Evolutionary conservation across 1,140 invertebrate species (phyloP), one percentile per base, ranked within the genome.

Genomic region (Campoletis sonorensis): DNA sequence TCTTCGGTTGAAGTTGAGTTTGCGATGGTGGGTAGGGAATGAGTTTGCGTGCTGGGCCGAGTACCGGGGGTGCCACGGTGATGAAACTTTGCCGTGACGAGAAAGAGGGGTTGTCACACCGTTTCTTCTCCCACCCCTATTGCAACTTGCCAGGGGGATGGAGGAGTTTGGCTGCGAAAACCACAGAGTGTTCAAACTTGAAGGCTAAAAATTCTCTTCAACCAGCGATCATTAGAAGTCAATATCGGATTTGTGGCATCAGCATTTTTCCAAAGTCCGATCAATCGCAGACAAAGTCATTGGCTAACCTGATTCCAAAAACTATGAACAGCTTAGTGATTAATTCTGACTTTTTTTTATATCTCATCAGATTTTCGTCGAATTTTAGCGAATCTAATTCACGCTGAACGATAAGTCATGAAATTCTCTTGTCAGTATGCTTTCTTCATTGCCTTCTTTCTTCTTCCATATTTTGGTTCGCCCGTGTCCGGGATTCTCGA

Each of bases 61-160:
- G n/a, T 27, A 13, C 21, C 3, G 61, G 3, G 23, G 45, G 21
- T 45, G 40, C 85, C 86, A 81, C 87, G 87, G 86, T 90, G 90
- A 92, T 91, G 90, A 91, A 92, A 92, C 90, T 92, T 92, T 92
- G 83, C 89, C 88, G 88, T 91, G 90, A 91, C 90, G 88, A 91
- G 89, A 91, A 87, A 89, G 88, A 89, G 88, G 89, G 87, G 87
- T 91, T 92, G 89, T 90, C 90, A 90, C 90, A 86, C 87, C 88
- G 88, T 89, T 89, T 87, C 87, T 87, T 84, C 83, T 84, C 83
- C 83, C 85, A 84, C 79, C 75, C 84, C 78, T 84, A 10, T 79
- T 30, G 27, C 15, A 18, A 18, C 16, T 54, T 54, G 51, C 18
- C n/a, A 58, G 23, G 15, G 18, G 2, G 30, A 33, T 70, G 61